Evolutionary conservation across 2,113 vertebrate species (phyloP).

Genomic region (Silurus glanis): DNA sequence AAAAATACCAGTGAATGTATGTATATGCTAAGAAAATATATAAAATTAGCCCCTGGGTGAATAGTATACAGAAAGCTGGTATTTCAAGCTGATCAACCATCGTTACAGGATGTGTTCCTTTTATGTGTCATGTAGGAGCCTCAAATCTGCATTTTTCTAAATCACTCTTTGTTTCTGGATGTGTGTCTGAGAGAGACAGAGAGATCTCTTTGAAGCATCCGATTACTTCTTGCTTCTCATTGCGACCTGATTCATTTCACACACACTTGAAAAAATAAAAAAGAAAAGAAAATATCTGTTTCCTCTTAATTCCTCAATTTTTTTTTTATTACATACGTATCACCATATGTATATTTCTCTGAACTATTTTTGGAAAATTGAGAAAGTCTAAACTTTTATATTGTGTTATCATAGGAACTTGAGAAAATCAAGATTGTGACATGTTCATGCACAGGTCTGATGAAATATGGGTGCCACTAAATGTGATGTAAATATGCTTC

Average conservation of each 20-base stretch:
- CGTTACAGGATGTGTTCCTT: not conserved
- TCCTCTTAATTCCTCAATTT: not conserved
- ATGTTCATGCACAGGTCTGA: not conserved
- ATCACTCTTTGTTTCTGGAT: not conserved
- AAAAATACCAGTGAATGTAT: not conserved
- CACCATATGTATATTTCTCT: not conserved
- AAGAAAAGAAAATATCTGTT: not conserved
- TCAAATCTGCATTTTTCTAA: constrained; percentile 37
- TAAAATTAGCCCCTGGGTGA: not conserved
- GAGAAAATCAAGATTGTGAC: not conserved
- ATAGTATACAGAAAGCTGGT: not conserved
- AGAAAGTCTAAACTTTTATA: not conserved
- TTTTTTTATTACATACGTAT: not conserved
- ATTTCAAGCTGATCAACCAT: not conserved
- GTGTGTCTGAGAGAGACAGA: not conserved
- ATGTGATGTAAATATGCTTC: not conserved
- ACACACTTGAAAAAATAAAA: not conserved
- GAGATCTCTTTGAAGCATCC: constrained; percentile 19
- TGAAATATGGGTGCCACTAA: not conserved
- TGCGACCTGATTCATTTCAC: constrained; percentile 33
- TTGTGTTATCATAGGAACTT: not conserved
- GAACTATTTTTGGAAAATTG: not conserved
- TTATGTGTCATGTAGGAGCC: not conserved
- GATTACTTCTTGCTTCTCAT: constrained; percentile 42
- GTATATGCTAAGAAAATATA: not conserved